Evolutionary conservation across 2,113 vertebrate genomes (phyloP).

Genomic region (Struthio camelus): DNA sequence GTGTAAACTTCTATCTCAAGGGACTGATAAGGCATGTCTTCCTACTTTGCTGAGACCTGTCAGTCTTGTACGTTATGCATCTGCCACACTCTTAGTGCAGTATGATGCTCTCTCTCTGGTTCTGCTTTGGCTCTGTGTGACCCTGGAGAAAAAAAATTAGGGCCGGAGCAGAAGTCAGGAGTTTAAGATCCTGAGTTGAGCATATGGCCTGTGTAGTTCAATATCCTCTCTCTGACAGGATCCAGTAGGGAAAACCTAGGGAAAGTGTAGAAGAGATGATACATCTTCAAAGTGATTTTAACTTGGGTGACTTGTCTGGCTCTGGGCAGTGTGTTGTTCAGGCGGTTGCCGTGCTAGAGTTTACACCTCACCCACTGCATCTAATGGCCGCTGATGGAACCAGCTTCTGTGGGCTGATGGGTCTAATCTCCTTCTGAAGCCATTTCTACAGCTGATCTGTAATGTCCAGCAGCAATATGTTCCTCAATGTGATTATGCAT

Average conservation of each 20-base stretch:
- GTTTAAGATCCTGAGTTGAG: too few relatives aligned
- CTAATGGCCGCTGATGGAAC: not conserved
- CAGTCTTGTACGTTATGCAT: not conserved
- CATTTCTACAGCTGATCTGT: not conserved
- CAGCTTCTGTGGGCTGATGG: not conserved
- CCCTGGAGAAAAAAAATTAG: too few relatives aligned
- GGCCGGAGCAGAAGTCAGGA: too few relatives aligned
- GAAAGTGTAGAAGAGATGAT: not conserved
- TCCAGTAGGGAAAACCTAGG: too few relatives aligned
- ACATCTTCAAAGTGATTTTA: not conserved
- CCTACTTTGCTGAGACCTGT: not conserved
- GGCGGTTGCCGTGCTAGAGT: not conserved
- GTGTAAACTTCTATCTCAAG: too few relatives aligned
- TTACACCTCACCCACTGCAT: not conserved
- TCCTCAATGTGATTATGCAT: not conserved
- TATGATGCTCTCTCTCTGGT: too few relatives aligned
- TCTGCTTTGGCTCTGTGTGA: too few relatives aligned
- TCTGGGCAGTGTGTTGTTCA: not conserved
- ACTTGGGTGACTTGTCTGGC: not conserved
- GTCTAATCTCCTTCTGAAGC: not conserved
- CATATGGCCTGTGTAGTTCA: too few relatives aligned
- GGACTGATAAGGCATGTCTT: too few relatives aligned
- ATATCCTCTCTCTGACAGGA: too few relatives aligned
- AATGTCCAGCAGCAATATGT: not conserved
- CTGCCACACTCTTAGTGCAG: not conserved